Percentiles rank a stretch among this genome's conserved stretches.
These are phyloP conservation scores for Burhinus bistriatus DNA, from an alignment of 2,113 vertebrate species.

Conservation along the genomic window DNA sequence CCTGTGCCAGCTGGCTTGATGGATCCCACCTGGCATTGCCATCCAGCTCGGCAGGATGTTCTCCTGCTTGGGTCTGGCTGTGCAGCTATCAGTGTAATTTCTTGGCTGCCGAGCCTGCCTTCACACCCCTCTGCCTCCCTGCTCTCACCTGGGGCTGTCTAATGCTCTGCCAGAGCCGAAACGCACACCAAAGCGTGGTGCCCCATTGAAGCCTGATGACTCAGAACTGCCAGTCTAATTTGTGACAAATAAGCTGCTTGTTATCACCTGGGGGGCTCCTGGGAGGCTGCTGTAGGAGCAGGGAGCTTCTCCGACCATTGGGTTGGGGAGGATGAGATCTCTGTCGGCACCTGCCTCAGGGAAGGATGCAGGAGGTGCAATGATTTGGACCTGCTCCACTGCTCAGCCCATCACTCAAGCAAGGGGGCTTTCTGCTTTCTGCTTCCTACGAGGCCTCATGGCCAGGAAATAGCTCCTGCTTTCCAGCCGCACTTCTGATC, in stretches of 20 bases:
- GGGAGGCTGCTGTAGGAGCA: background rate
- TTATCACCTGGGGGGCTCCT: background rate
- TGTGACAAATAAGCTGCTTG: background rate
- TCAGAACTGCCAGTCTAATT: background rate
- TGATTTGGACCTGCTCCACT: accelerated
- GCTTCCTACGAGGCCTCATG: background rate
- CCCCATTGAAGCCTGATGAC: accelerated
- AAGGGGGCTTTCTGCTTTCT: background rate
- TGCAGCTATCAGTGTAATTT: background rate
- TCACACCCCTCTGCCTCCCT: background rate
- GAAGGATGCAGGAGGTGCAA: background rate
- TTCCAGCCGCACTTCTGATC: background rate
- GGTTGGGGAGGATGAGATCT: background rate
- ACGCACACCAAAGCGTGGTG: accelerated
- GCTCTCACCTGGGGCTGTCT: background rate
- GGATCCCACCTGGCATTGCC: background rate
- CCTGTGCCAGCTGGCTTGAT: background rate
- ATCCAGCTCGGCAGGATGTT: background rate
- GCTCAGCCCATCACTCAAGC: background rate
- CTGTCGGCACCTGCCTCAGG: accelerated
- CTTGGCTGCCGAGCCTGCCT: background rate
- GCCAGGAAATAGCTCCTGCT: constrained; percentile 8
- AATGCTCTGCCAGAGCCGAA: background rate
- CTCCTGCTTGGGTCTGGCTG: background rate
- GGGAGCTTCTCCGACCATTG: background rate